Base-by-base conservation (phyloP, 2,113 vertebrate species). In the Aplodontia rufa region DNA sequence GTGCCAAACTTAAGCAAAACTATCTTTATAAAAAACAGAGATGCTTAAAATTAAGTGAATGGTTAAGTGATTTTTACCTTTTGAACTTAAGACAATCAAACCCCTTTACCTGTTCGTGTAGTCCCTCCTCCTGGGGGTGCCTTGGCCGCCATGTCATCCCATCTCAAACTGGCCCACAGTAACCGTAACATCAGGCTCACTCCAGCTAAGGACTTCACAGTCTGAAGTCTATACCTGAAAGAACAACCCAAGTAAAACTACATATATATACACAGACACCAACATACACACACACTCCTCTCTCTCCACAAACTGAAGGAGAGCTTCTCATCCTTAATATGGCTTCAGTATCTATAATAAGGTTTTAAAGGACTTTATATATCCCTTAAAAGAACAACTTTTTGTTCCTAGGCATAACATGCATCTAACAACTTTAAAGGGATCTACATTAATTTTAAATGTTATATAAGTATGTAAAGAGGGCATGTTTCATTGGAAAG, bases 61-160 rank as follows among this genome's bases (percentile, higher is more conserved):
- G 8, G n/a, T 37, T 16, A 79, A 30, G 69, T 64, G 69, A 51
- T 26, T 90, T 17, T 30, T 35, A 95, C 81, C 95, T 85, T 92
- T 75, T 89, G 94, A 47, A 93, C 49, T 69, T 78, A 37, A 80
- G 72, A 87, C 69, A 94, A 92, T 71, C 51, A 9, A 75, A 58
- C n/a, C n/a, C 2, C 30, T 66, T 90, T 98, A 99, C 99, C 99
- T 99, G 99, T 99, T 42, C 99, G 99, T 0, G 99, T 99, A 68
- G 99, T 99, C 90, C 99, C 99, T 11, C 99, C 99, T 47, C 99
- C 99, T 30, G 99, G 98, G 12, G 99, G 99, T 3, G 99, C 99
- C 98, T 99, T 99, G 82, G 99, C 99, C 4, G 99, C 99, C 99
- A 99, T 99, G 97, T 99, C 99, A 69, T 99, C 99, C 99, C 99